phyloP scores from a whole-genome alignment of 2,113 vertebrate genomes.

The Apaloderma vittatum region DNA sequence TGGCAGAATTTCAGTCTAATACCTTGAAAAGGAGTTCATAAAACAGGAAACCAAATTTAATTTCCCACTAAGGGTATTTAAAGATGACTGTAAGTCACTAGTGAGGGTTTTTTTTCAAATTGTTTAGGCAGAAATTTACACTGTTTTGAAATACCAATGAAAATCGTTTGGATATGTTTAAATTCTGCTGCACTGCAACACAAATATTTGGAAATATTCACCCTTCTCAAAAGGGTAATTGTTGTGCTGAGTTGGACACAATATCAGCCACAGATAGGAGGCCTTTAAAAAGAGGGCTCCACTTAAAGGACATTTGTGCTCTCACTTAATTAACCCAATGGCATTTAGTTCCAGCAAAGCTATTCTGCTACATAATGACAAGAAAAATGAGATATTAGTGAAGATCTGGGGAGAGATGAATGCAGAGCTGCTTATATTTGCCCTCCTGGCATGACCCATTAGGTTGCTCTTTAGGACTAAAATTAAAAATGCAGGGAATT shows the following conservation, averaged over 20 bases:
- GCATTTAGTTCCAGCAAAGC: conserved; percentile 12
- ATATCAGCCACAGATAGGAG: neutral
- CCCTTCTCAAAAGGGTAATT: neutral
- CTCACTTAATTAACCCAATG: conserved; percentile 40
- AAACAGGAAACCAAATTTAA: neutral
- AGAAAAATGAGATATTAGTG: conserved; percentile 26
- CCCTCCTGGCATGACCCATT: conserved; percentile 21
- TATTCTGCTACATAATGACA: conserved; percentile 32
- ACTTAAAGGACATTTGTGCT: neutral
- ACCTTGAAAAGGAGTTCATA: neutral
- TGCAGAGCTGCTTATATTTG: conserved; percentile 42
- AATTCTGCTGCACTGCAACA: neutral
- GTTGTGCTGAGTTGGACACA: neutral
- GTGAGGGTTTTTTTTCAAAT: neutral
- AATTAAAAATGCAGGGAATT: conserved; percentile 13
- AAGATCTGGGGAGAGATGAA: conserved; percentile 7
- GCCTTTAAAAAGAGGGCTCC: neutral
- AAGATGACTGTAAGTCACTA: neutral
- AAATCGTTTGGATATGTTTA: neutral
- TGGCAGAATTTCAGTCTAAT: neutral
- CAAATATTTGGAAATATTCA: conserved; percentile 7
- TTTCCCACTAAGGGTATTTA: neutral
- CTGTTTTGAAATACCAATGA: neutral
- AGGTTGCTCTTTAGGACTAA: conserved; percentile 2
- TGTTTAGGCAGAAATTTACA: neutral